These are phyloP conservation scores for Xiphophorus hellerii DNA, from an alignment of 2,113 vertebrate species.

Conservation along the genomic window DNA sequence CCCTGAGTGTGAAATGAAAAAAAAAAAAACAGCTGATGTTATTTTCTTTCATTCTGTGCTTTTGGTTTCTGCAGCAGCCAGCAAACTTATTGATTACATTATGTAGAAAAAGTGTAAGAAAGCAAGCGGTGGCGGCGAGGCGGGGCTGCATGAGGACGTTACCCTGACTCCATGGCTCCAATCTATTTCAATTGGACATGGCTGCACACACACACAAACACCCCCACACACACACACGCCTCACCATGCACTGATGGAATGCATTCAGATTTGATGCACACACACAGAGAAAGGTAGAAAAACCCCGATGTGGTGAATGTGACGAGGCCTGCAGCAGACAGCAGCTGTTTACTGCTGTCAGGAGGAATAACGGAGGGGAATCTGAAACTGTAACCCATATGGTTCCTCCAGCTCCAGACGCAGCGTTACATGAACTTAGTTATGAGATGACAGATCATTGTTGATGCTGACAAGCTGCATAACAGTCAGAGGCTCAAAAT, in stretches of 20 bases:
- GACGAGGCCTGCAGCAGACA: conserved; percentile 32
- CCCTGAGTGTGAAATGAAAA: neutral
- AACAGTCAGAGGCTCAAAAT: conserved; percentile 53
- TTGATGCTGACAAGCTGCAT: conserved; percentile 53
- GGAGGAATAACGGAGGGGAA: conserved; percentile 69
- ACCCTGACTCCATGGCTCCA: conserved; percentile 58
- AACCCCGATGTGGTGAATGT: conserved; percentile 3
- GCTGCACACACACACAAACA: conserved; percentile 51
- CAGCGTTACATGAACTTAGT: conserved; percentile 25
- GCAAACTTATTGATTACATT: conserved; percentile 57
- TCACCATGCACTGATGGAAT: conserved; percentile 29
- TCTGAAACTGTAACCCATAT: conserved; percentile 70
- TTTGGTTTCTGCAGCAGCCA: conserved; percentile 38
- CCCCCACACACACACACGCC: conserved; percentile 38
- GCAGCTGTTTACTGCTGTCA: conserved; percentile 74
- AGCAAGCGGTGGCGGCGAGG: conserved; percentile 38
- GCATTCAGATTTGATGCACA: conserved; percentile 42
- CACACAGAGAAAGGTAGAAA: conserved; percentile 2
- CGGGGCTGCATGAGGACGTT: conserved; percentile 41
- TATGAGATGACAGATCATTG: conserved; percentile 52
- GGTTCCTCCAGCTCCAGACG: conserved; percentile 36
- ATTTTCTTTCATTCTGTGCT: conserved; percentile 28
- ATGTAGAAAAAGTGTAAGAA: conserved; percentile 47
- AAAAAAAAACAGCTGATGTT: conserved; percentile 9
- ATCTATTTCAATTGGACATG: conserved; percentile 76